Conservation (phyloP, 2,113 vertebrate genomes). For the Hyperoodon ampullatus region DNA sequence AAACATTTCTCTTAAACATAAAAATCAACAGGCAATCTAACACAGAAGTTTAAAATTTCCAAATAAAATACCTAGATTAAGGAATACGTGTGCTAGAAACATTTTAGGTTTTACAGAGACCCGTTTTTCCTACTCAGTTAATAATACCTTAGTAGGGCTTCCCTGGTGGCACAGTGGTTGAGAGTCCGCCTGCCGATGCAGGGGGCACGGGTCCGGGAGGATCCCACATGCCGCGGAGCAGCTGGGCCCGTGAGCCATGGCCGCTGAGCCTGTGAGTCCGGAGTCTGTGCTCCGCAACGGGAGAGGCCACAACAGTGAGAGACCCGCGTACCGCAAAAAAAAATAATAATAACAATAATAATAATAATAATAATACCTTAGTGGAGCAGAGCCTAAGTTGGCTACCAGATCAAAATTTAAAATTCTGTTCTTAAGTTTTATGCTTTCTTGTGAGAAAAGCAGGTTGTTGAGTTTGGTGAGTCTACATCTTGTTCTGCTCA, state of each 20-base stretch:
- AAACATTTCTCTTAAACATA: not conserved
- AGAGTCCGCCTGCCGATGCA: no score
- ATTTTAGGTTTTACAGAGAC: not conserved
- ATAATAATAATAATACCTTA: not conserved
- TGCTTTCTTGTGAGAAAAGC: not conserved
- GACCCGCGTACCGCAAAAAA: no score
- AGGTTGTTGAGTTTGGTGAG: not conserved
- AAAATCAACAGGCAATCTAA: not conserved
- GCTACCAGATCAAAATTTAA: not conserved
- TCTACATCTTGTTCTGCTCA: not conserved
- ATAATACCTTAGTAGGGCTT: not conserved
- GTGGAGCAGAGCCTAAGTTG: not conserved
- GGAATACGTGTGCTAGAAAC: not conserved
- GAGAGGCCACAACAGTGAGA: no score
- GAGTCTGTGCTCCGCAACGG: no score
- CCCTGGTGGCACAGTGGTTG: no score
- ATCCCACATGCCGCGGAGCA: no score
- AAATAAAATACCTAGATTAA: not conserved
- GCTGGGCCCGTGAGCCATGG: no score
- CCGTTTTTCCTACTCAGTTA: not conserved
- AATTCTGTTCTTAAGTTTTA: not conserved
- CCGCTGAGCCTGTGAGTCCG: no score
- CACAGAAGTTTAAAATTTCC: not conserved
- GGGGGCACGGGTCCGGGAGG: no score
- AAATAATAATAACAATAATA: no score